Evolutionary conservation across 2,888 invertebrate species (phyloP).

Genomic region (Plagodis dolabraria): DNA sequence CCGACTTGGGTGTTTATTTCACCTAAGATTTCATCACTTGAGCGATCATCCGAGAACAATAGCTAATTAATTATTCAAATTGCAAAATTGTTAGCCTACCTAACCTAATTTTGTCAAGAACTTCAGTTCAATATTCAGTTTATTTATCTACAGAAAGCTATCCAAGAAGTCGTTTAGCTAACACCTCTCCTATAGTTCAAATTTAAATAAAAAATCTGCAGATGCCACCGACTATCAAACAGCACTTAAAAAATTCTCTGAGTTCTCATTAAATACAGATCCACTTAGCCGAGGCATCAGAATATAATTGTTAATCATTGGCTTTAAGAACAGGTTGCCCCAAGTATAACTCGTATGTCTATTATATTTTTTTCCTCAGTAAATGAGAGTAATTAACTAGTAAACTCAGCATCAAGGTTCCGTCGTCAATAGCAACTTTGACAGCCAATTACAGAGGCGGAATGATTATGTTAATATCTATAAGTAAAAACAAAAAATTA

Average conservation of each 20-base stretch:
- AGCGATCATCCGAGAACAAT: constrained; percentile 65
- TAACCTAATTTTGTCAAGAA: constrained; percentile 6
- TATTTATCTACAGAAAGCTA: too few species aligned
- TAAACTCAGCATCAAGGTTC: constrained; percentile 43
- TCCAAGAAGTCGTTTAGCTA: too few species aligned
- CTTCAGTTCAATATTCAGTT: not conserved
- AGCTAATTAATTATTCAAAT: constrained; percentile 46
- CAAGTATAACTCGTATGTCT: constrained; percentile 34
- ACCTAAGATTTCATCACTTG: constrained; percentile 44
- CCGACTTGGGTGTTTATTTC: constrained; percentile 49
- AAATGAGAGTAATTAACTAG: constrained; percentile 50
- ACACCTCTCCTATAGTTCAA: too few species aligned
- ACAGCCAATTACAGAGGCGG: constrained; percentile 35
- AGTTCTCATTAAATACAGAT: too few species aligned
- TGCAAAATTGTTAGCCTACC: constrained; percentile 42
- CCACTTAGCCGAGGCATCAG: too few species aligned
- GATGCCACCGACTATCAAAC: too few species aligned
- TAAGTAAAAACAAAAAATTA: constrained; percentile 14
- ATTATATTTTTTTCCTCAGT: constrained; percentile 44
- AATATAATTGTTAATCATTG: constrained; percentile 12
- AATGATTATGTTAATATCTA: constrained; percentile 28
- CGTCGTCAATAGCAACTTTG: constrained; percentile 37
- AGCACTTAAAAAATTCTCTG: too few species aligned
- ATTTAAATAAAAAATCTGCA: too few species aligned
- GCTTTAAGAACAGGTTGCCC: constrained; percentile 32